Base-by-base conservation (phyloP, 2,113 vertebrate genomes). In the Poecilia latipinna region DNA sequence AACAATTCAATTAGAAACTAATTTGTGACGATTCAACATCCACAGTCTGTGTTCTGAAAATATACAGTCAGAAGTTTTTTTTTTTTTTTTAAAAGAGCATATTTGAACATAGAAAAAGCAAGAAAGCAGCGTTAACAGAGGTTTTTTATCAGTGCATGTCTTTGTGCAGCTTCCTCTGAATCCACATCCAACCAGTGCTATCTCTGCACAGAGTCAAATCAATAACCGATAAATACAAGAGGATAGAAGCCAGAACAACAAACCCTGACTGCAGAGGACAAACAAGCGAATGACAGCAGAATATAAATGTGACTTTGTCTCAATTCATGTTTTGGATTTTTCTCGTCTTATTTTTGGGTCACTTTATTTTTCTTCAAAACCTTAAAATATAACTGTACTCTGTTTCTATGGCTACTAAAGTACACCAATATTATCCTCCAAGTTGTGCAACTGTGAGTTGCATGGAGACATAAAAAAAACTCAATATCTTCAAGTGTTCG, bases 141-240 rank as follows among this genome's bases (percentile, higher is more conserved):
- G 12, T 42, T 2, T 22, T 62, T 62, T 44, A 33, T 42, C 39
- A 15, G 39, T 42, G 39, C 4, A 28, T 68, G 37, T 67, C 28
- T 33, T 13, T 35, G 54, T 72, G 74, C 70, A 48, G 75, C 51
- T 69, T 66, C 24, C 51, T 54, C 19, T 57, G 51, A 57, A 57
- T 60, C 29, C 61, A 48, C 48, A 22, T 61, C 70, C 28, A 64
- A 42, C 26, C 31, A 68, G 0, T 48, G 61, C 65, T 65, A 77
- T 70, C 28, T 68, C 57, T 57, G 74, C 33, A 15, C 64, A 44
- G 44, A 80, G 64, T 67, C 71, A 72, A 72, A 80, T 29, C 54
- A 72, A 72, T 13, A 31, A 28, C 60, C 57, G 79, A 84, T 73
- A 82, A 65, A 78, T 26, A 28, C 57, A 65, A 74, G 70, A 48